Percentiles rank a stretch among this genome's conserved stretches.
Conservation (phyloP, 2,888 invertebrate species). For the Tridacna gigas region DNA sequence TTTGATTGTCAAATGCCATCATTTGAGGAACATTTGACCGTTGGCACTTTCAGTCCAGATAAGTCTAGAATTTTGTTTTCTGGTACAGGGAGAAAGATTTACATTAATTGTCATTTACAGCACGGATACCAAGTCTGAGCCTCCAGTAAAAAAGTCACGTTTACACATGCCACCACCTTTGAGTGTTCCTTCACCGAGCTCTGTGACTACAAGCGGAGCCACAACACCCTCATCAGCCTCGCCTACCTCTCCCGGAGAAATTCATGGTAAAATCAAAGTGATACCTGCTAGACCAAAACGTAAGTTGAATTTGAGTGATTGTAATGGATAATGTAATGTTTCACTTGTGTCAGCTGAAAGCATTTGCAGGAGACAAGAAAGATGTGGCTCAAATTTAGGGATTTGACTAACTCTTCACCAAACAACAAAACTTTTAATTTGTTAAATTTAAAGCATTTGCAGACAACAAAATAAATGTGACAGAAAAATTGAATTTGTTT, state of each 20-base stretch:
- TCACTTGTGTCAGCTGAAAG: too few relatives aligned
- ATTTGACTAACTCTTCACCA: too few relatives aligned
- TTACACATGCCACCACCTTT: conserved; percentile 82
- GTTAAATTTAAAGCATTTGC: too few relatives aligned
- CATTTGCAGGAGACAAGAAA: not conserved
- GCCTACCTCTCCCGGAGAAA: conserved; percentile 71
- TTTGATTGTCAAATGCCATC: too few relatives aligned
- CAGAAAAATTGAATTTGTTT: too few relatives aligned
- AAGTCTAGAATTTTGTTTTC: not conserved
- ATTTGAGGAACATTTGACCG: not conserved
- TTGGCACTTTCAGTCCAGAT: not conserved
- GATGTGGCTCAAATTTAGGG: too few relatives aligned
- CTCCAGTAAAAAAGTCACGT: conserved; percentile 92
- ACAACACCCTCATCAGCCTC: conserved; percentile 54
- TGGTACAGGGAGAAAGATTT: not conserved
- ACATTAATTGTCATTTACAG: conserved; percentile 33
- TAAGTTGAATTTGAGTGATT: conserved; percentile 87
- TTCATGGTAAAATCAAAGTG: conserved; percentile 88
- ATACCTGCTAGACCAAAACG: conserved; percentile 95
- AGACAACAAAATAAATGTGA: too few relatives aligned
- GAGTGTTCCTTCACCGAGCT: conserved; percentile 44
- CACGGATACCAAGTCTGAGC: conserved; percentile 68
- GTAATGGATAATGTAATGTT: too few relatives aligned
- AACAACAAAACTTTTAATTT: too few relatives aligned
- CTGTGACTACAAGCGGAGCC: conserved; percentile 36